Conservation (phyloP, 2,113 vertebrate genomes). For the Xenotilapia longispinis region DNA sequence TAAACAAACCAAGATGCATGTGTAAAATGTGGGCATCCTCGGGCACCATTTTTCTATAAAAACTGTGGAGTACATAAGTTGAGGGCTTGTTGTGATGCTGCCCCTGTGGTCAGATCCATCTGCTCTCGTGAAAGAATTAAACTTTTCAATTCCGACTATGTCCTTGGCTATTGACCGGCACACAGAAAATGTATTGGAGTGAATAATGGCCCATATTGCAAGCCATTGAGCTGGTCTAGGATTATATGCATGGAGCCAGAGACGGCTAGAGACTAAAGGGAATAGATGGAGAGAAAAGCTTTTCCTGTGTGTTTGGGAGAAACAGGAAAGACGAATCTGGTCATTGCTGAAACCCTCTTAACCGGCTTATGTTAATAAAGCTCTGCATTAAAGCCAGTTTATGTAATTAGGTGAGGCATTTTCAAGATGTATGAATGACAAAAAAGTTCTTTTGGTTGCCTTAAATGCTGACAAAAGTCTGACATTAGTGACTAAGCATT, state of each 20-base stretch:
- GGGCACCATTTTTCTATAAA: not conserved
- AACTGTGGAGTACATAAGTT: not conserved
- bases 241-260: constrained; percentile 40
- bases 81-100: not conserved
- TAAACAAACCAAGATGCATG: not conserved
- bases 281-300: not conserved
- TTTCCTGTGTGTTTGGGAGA: not conserved
- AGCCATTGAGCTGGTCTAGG: constrained; percentile 32
- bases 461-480: constrained; percentile 5
- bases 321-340: constrained; percentile 15
- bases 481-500: not conserved
- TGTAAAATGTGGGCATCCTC: not conserved
- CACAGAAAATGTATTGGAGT: constrained; percentile 38
- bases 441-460: not conserved
- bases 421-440: not conserved
- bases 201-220: constrained; percentile 35
- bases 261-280: not conserved
- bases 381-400: not conserved
- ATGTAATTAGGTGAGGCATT: constrained; percentile 8
- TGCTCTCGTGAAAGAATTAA: constrained; percentile 18
- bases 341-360: not conserved
- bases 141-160: constrained; percentile 11
- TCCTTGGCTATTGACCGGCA: constrained; percentile 32
- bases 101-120: not conserved
- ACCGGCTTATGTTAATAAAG: not conserved